Evolutionary conservation across 2,888 invertebrate genomes (phyloP).

Genomic region (Gibbula magus): DNA sequence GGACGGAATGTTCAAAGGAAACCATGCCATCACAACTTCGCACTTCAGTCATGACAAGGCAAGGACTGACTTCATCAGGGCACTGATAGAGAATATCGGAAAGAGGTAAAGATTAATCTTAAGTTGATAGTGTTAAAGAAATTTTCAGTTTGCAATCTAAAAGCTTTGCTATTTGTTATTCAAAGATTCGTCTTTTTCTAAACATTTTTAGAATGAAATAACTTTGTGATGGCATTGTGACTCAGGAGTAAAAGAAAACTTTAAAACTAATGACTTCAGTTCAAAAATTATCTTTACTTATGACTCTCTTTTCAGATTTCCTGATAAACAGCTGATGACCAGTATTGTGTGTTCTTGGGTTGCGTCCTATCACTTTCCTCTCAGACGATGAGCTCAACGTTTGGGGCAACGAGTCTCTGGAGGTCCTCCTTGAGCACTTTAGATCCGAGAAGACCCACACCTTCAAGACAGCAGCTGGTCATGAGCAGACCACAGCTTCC

Average conservation of each 20-base stretch:
- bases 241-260: too few relatives aligned
- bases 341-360: conserved; percentile 32
- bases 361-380: conserved; percentile 38
- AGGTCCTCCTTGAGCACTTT: conserved; percentile 34
- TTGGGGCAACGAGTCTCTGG: conserved; percentile 36
- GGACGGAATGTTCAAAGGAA: conserved; percentile 31
- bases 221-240: too few relatives aligned
- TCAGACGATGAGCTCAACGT: conserved; percentile 24
- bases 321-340: conserved; percentile 37
- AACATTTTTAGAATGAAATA: too few relatives aligned
- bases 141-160: too few relatives aligned
- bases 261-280: too few relatives aligned
- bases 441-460: conserved; percentile 19
- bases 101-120: background rate
- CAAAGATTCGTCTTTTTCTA: too few relatives aligned
- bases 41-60: background rate
- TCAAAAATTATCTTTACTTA: too few relatives aligned
- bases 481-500: background rate
- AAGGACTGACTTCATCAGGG: conserved; percentile 5
- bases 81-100: background rate
- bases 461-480: conserved; percentile 6
- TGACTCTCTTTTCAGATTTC: background rate
- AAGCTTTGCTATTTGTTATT: too few relatives aligned
- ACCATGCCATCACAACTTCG: conserved; percentile 15
- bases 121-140: too few relatives aligned